phyloP scores from a whole-genome alignment of 2,888 invertebrate genomes.

The Lucinisca nassula region DNA sequence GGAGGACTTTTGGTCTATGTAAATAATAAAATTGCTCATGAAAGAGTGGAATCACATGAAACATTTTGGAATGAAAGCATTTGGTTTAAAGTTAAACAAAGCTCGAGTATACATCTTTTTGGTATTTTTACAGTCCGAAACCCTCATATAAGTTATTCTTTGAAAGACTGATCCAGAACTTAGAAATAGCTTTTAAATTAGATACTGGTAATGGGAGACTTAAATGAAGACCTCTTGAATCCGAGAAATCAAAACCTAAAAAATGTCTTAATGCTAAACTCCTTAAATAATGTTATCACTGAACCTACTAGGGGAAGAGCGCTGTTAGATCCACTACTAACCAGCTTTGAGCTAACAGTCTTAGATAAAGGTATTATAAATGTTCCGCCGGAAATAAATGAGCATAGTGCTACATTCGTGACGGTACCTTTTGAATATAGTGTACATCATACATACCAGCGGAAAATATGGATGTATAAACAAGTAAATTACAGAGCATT shows the following conservation, averaged over 20 bases:
- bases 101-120: background rate
- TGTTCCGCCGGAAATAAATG: background rate
- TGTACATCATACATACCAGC: background rate
- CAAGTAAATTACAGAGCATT: background rate
- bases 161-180: background rate
- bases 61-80: background rate
- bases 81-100: background rate
- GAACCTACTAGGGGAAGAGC: background rate
- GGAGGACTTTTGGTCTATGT: background rate
- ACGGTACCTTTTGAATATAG: background rate
- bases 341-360: background rate
- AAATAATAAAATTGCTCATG: background rate
- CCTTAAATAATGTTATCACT: background rate
- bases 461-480: background rate
- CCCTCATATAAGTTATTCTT: background rate
- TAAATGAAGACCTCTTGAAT: conserved; percentile 2
- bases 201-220: background rate
- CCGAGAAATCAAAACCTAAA: background rate
- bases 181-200: background rate
- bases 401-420: conserved; percentile 10
- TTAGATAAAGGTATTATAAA: background rate
- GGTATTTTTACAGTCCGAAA: background rate
- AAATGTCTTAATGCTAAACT: background rate
- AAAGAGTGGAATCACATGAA: background rate
- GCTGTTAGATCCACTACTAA: conserved; percentile 4